Percentiles rank a stretch among this genome's conserved stretches.
phyloP scores from a whole-genome alignment of 2,113 vertebrate genomes.

The Poicephalus meyeri region DNA sequence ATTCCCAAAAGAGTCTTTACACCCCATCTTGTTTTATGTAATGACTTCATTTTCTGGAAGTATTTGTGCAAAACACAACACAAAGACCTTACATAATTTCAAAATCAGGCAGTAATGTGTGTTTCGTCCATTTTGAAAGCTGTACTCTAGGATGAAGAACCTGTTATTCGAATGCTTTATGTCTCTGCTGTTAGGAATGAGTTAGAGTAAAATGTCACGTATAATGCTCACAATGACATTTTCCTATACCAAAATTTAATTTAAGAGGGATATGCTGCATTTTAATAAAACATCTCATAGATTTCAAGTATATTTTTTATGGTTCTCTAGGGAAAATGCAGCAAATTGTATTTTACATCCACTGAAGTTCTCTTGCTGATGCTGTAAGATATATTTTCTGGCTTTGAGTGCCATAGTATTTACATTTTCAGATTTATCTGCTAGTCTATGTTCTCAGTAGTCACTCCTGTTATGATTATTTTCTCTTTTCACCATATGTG shows the following conservation, averaged over 20 bases:
- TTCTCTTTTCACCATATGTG: slow-evolving; percentile 11
- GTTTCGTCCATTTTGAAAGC: not conserved
- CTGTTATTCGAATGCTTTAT: not conserved
- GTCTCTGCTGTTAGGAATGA: not conserved
- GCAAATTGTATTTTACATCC: not conserved
- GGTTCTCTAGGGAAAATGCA: not conserved
- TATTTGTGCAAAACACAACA: not conserved
- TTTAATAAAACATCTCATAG: slow-evolving; percentile 22
- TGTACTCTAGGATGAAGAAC: not conserved
- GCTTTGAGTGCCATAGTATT: not conserved
- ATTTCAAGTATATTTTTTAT: not conserved
- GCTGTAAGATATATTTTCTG: not conserved
- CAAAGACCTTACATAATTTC: not conserved
- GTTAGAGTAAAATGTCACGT: not conserved
- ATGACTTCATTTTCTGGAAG: not conserved
- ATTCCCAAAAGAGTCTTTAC: not conserved
- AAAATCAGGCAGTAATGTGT: not conserved
- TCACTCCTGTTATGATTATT: not conserved
- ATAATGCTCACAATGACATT: not conserved
- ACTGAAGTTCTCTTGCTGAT: not conserved
- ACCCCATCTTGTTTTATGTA: not conserved
- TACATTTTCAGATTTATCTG: not conserved
- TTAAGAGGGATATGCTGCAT: not conserved
- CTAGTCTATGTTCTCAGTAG: not conserved
- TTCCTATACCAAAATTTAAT: not conserved